phyloP scores from a whole-genome alignment of 2,797 vertebrate genomes.

The Clarias pachynema region DNA sequence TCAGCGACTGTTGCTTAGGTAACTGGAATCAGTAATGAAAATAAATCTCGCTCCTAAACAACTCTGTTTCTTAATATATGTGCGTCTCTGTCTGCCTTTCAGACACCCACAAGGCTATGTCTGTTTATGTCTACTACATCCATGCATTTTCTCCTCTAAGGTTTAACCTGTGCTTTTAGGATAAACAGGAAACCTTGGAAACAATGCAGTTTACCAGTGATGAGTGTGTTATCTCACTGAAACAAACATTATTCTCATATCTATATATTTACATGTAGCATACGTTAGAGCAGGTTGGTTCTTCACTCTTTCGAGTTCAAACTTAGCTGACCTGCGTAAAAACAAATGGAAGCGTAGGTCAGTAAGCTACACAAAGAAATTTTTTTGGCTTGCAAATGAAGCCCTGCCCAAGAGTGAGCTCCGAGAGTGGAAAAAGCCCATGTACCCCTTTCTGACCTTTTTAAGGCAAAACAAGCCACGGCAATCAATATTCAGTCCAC shows the following conservation, averaged over 20 bases:
- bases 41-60: constrained; percentile 29
- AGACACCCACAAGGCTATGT: neutral
- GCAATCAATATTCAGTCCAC: constrained; percentile 16
- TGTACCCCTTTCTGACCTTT: constrained; percentile 32
- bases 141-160: neutral
- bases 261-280: neutral
- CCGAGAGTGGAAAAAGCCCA: constrained; percentile 28
- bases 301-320: neutral
- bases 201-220: constrained; percentile 6
- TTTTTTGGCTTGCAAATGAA: constrained; percentile 46
- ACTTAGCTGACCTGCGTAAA: neutral
- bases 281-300: neutral
- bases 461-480: constrained; percentile 31
- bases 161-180: neutral
- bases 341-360: constrained; percentile 20
- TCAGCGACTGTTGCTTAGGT: constrained; percentile 72
- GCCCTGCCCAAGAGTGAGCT: constrained; percentile 18
- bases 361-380: constrained; percentile 19
- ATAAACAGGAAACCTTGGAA: constrained; percentile 27
- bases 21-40: constrained; percentile 63
- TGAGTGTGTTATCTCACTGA: neutral
- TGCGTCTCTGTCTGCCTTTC: neutral
- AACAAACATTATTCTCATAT: neutral
- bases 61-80: constrained; percentile 1
- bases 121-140: constrained; percentile 13